A percentile compares a stretch with the other conserved stretches of the same genome.
Evolutionary conservation across 2,113 vertebrate genomes (phyloP).

Genomic region (Rhadina sibilatrix): DNA sequence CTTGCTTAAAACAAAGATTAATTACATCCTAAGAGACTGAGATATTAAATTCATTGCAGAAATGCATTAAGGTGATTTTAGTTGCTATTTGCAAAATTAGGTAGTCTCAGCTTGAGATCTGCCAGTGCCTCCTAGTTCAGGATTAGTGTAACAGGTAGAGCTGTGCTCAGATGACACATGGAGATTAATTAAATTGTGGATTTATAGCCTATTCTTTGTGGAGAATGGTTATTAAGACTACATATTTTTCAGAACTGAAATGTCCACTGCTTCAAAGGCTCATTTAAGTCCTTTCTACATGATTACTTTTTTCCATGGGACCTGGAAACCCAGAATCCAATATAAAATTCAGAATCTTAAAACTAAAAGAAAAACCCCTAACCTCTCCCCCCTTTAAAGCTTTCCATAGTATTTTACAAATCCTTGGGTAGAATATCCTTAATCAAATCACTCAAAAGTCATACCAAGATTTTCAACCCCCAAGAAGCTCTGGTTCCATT

Average conservation of each 20-base stretch:
- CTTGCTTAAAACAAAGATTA: not conserved
- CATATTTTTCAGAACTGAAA: not conserved
- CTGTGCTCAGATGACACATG: fast-evolving
- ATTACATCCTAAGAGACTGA: not conserved
- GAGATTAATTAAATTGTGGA: not conserved
- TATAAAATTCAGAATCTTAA: not conserved
- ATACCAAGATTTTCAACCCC: not conserved
- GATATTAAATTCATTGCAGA: not conserved
- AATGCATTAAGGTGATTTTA: not conserved
- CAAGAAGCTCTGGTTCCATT: not conserved
- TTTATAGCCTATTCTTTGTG: not conserved
- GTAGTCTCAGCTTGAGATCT: not conserved
- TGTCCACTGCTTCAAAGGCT: not conserved
- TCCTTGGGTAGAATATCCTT: not conserved
- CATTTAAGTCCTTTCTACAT: not conserved
- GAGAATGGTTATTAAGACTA: not conserved
- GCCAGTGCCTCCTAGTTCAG: not conserved
- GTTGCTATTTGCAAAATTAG: not conserved
- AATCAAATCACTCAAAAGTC: not conserved
- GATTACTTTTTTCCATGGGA: not conserved
- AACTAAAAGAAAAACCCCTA: not conserved
- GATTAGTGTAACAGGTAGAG: not conserved
- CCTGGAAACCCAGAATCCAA: not conserved
- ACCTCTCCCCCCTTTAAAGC: fast-evolving
- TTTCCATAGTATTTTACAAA: not conserved